Evolutionary conservation across 2,888 invertebrate genomes (phyloP), one percentile per base, ranked within the genome.

Genomic region (Pyralis farinalis): DNA sequence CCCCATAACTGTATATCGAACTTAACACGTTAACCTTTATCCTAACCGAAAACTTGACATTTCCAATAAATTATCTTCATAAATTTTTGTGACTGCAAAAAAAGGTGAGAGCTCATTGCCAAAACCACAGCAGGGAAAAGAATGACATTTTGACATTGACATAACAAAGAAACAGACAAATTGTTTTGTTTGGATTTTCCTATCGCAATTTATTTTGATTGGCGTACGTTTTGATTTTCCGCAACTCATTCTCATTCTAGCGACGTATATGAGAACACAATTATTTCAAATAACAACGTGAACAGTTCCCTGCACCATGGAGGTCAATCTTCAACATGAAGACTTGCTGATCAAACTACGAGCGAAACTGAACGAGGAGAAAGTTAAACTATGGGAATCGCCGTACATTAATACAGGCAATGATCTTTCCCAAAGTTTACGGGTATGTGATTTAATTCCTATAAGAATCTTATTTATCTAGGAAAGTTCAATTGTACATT

Each of bases 301-400:
- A 16, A 9, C 7, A 36, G 20, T 6, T 28, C 21, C 29, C 29
- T 25, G 25, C 25, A 21, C 29, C 20, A 85, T 86, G 86, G 84
- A 80, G 28, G 45, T 44, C 0, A 78, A 72, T 55, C 65, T 88
- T 7, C 76, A 84, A 43, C 82, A 87, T 42, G 94, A 94, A 69
- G 93, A 93, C 72, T 77, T 91, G 52, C 78, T 93, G 9, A 91
- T 93, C 34, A 92, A 91, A 79, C 81, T 95, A 8, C 89, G 94
- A 12, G 91, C 92, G 0, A 92, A 91, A 58, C 76, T 96, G 25
- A 94, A 94, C 52, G 79, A 86, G 40, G 92, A 93, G 42, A 90
- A 91, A 50, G 87, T 96, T 3, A 95, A 95, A 66, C 73, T 96
- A 43, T 96, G 96, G 96, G 86, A 93, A 53, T 83, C 92, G 9